Conservation (phyloP, 2,113 vertebrate genomes). For the Onychostoma macrolepis region DNA sequence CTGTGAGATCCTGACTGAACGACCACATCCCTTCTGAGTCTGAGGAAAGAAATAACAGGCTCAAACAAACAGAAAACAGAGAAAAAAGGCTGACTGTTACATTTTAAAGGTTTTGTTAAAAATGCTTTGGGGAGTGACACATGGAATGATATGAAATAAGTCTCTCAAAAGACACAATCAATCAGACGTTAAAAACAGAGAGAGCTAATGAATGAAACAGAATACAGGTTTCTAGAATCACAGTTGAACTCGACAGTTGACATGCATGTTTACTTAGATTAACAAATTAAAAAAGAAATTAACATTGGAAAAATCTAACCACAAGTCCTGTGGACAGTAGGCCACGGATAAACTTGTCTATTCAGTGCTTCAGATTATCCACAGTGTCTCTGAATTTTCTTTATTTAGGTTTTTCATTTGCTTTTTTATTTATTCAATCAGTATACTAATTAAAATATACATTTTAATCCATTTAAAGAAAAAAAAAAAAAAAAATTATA, state of each 20-base stretch:
- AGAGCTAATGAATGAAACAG: background rate
- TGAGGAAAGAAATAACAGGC: constrained; percentile 62
- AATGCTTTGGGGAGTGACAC: background rate
- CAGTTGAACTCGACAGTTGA: too few species aligned
- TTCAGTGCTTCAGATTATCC: background rate
- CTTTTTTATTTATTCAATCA: background rate
- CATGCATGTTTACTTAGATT: background rate
- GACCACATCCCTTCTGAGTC: constrained; percentile 89
- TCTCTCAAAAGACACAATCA: background rate
- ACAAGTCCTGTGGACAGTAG: background rate
- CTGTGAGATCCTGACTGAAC: constrained; percentile 91
- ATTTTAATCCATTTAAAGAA: background rate
- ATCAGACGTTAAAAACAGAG: background rate
- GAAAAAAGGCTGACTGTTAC: background rate
- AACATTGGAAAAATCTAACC: too few species aligned
- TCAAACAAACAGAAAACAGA: background rate
- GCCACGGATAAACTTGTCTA: background rate
- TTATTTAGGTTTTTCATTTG: background rate
- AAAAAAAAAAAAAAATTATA: background rate
- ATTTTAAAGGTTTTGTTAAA: background rate
- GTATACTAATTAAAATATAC: background rate
- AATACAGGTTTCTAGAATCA: too few species aligned
- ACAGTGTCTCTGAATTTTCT: background rate
- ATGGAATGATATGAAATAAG: background rate
- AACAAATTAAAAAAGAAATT: background rate